phyloP scores from a whole-genome alignment of 2,888 invertebrate genomes.

The Gryllus longicercus region DNA sequence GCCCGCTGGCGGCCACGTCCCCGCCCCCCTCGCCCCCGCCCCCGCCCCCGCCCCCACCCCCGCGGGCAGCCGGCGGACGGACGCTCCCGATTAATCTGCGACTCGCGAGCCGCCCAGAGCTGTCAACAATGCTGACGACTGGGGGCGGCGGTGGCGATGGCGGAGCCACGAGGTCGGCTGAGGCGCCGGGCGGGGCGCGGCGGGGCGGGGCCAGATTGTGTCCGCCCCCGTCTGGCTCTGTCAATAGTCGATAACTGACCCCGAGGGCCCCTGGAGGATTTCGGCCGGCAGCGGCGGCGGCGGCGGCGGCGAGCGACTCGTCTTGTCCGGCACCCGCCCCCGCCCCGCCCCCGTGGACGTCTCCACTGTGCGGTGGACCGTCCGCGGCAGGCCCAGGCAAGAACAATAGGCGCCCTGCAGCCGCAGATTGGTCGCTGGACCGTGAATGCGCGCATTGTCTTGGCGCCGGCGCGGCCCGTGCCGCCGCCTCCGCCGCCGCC shows the following conservation, averaged over 20 bases:
- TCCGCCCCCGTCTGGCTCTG: not conserved
- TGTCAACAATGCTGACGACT: conserved; percentile 17
- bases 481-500: not conserved
- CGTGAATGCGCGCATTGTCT: not conserved
- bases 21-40: not conserved
- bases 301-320: not conserved
- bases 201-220: not conserved
- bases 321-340: not conserved
- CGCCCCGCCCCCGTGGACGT: not conserved
- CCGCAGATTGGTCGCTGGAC: conserved; percentile 7
- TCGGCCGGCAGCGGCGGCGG: not conserved
- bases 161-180: too few relatives aligned
- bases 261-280: not conserved
- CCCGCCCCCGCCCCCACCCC: not conserved
- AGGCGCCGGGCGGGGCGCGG: too few relatives aligned
- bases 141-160: not conserved
- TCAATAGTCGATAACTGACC: conserved; percentile 3
- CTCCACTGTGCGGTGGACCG: not conserved
- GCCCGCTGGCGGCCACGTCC: not conserved
- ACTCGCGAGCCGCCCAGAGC: not conserved
- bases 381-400: not conserved
- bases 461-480: not conserved
- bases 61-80: not conserved
- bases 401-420: not conserved
- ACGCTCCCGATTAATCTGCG: conserved; percentile 5